These are phyloP conservation scores for Neuroterus valhalla DNA, from an alignment of 1,140 invertebrate species.

Conservation along the genomic window DNA sequence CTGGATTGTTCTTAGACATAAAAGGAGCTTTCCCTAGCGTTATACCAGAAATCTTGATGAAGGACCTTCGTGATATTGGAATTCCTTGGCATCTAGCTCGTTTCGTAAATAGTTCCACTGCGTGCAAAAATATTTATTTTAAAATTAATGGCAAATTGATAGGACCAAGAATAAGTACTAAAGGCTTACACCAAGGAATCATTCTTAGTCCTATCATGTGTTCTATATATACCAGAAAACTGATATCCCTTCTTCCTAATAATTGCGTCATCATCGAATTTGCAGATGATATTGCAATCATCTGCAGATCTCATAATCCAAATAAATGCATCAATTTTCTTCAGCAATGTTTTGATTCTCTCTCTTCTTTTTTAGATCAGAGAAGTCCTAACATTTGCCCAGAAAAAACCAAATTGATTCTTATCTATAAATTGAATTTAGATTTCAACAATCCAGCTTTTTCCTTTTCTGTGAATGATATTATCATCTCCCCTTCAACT, in stretches of 20 bases:
- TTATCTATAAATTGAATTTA: neutral
- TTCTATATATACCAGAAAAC: neutral
- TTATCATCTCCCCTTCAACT: no score
- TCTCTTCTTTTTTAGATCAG: neutral
- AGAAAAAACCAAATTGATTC: neutral
- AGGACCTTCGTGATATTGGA: no score
- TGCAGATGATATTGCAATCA: no score
- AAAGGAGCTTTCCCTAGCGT: slow-evolving; percentile 43
- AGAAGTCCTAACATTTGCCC: neutral
- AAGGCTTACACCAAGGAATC: no score
- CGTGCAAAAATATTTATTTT: neutral
- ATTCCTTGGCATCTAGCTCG: no score
- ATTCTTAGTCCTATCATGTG: no score
- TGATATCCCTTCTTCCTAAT: neutral
- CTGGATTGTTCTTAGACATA: slow-evolving; percentile 31
- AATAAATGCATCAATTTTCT: neutral
- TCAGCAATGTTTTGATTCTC: neutral
- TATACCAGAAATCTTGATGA: no score
- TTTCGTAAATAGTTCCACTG: neutral
- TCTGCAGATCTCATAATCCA: neutral
- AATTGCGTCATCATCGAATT: no score
- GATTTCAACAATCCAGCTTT: neutral
- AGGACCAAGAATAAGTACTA: neutral
- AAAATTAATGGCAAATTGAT: neutral
- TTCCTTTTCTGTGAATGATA: slow-evolving; percentile 31